phyloP scores from a whole-genome alignment of 2,797 vertebrate genomes.

The Argya squamiceps region DNA sequence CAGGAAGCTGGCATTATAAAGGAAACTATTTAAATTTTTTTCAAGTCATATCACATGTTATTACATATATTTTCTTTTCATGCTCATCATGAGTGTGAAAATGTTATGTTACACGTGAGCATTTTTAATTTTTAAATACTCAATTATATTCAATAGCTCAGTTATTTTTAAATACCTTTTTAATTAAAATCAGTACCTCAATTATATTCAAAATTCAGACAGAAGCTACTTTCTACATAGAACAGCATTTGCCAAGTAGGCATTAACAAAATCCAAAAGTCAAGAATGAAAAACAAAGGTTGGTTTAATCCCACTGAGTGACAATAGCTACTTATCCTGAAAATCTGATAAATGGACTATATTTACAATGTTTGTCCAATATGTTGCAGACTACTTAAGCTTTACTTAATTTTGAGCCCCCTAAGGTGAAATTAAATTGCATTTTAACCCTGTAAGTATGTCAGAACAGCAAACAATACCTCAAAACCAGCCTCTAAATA shows the following conservation, averaged over 20 bases:
- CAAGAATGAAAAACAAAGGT: constrained; percentile 5
- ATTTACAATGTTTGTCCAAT: constrained; percentile 9
- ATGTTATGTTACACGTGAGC: not conserved
- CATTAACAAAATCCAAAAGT: not conserved
- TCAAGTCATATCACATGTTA: not conserved
- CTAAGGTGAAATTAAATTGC: not conserved
- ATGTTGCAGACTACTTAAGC: not conserved
- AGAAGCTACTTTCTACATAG: not conserved
- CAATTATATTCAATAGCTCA: not conserved
- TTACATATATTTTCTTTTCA: not conserved
- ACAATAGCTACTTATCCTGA: constrained; percentile 18
- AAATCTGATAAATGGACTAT: constrained; percentile 23
- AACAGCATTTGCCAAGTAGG: not conserved
- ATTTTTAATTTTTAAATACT: not conserved
- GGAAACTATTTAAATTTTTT: not conserved
- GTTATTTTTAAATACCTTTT: not conserved
- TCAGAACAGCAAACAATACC: not conserved
- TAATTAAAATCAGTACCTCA: not conserved
- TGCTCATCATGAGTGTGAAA: not conserved
- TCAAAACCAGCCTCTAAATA: not conserved
- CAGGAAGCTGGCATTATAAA: not conserved
- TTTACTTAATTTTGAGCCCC: constrained; percentile 14
- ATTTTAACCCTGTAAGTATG: not conserved
- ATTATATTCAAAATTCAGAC: not conserved
- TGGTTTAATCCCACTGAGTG: not conserved